Percentiles rank a stretch among this genome's conserved stretches.
Evolutionary conservation across 2,888 invertebrate genomes (phyloP).

Genomic region (Ichneumon xanthorius): DNA sequence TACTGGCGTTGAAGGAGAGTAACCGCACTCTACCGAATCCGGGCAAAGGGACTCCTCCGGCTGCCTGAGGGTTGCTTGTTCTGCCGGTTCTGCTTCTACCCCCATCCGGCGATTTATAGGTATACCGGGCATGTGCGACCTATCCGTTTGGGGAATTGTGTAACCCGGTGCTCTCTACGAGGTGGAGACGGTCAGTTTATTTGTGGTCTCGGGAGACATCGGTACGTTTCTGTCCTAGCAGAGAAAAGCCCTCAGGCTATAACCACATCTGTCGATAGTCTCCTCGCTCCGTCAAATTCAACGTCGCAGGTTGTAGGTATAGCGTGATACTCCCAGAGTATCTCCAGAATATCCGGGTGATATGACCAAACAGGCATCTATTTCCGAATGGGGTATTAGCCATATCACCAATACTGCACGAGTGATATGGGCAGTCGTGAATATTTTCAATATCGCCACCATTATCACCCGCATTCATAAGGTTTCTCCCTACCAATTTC

Average conservation of each 20-base stretch:
- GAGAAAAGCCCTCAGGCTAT: conserved; percentile 22
- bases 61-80: conserved; percentile 12
- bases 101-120: conserved; percentile 26
- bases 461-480: no score
- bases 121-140: conserved; percentile 17
- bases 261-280: conserved; percentile 47
- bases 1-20: neutral
- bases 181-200: conserved; percentile 46
- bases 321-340: neutral
- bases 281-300: conserved; percentile 18
- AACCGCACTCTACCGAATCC: conserved; percentile 28
- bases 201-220: conserved; percentile 57
- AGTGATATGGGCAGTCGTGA: no score
- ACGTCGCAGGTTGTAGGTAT: neutral
- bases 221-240: conserved; percentile 24
- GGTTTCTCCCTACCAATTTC: no score
- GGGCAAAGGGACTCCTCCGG: conserved; percentile 25
- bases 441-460: no score
- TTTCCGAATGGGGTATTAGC: neutral
- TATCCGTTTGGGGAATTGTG: conserved; percentile 42
- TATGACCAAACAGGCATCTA: neutral
- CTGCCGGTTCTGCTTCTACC: conserved; percentile 24
- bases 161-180: conserved; percentile 16
- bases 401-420: no score
- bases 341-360: neutral